A percentile compares a stretch with the other conserved stretches of the same genome.
Evolutionary conservation across 2,113 vertebrate genomes (phyloP).

Genomic region (Zeus faber): DNA sequence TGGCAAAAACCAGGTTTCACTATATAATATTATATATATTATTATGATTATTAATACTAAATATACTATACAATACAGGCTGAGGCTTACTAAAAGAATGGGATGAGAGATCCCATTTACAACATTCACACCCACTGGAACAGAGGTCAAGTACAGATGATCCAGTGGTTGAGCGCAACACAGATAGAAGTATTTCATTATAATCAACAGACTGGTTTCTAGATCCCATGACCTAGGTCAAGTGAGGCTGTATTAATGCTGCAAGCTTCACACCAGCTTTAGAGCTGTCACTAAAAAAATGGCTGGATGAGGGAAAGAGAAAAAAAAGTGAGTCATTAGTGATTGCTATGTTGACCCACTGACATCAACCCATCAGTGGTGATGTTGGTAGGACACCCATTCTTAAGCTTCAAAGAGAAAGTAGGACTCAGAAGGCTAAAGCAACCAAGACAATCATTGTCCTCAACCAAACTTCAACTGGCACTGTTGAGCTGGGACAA

Average conservation of each 20-base stretch:
- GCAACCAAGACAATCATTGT: background rate
- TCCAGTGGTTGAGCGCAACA: conserved; percentile 21
- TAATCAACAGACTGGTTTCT: conserved; percentile 12
- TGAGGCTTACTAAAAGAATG: no score
- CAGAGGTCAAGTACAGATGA: conserved; percentile 28
- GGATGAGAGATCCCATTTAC: no score
- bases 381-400: background rate
- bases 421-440: conserved; percentile 10
- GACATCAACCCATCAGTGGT: conserved; percentile 15
- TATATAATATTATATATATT: no score
- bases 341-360: conserved; percentile 15
- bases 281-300: background rate
- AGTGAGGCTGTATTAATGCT: background rate
- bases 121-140: no score
- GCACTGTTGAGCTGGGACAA: background rate
- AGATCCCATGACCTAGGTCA: conserved; percentile 17
- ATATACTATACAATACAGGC: background rate
- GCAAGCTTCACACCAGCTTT: conserved; percentile 3
- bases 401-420: conserved; percentile 14
- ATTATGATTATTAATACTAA: no score
- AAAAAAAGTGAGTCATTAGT: conserved; percentile 10
- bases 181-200: conserved; percentile 5
- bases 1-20: no score
- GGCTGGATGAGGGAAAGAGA: background rate
- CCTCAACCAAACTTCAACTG: conserved; percentile 1